These are phyloP conservation scores for Antedon mediterranea DNA, from an alignment of 53 echinoderm and acorn worm genomes.

Conservation along the genomic window DNA sequence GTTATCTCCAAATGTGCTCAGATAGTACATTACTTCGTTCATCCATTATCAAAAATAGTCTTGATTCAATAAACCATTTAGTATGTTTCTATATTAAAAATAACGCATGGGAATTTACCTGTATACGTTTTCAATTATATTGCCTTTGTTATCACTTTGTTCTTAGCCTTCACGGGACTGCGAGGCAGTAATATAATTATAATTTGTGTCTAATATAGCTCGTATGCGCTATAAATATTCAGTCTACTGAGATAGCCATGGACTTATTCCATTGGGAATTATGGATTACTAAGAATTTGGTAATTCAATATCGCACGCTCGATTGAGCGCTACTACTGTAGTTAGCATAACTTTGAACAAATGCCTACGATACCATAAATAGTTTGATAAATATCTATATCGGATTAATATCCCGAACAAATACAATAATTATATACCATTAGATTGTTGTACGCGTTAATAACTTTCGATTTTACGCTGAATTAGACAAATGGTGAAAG, in stretches of 20 bases:
- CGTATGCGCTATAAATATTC: too few species aligned
- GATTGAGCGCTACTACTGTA: neutral
- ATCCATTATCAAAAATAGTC: too few species aligned
- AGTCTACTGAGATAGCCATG: neutral
- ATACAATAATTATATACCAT: neutral
- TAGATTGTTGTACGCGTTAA: neutral
- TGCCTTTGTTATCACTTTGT: too few species aligned
- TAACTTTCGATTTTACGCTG: neutral
- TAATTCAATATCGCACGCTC: neutral
- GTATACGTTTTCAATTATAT: too few species aligned
- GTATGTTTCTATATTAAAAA: too few species aligned
- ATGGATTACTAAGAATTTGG: neutral
- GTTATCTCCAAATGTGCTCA: too few species aligned
- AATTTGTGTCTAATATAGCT: too few species aligned
- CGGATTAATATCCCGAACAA: neutral
- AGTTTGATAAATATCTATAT: neutral
- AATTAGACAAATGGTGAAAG: neutral
- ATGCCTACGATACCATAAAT: neutral
- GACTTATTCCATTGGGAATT: neutral
- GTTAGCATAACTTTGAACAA: neutral
- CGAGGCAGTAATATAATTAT: too few species aligned
- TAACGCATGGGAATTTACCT: too few species aligned
- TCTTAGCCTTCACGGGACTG: too few species aligned
- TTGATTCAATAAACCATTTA: too few species aligned
- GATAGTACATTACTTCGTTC: too few species aligned